Evolutionary conservation across 2,797 vertebrate genomes (phyloP), one percentile per base, ranked within the genome.

Genomic region (Lateolabrax maculatus): DNA sequence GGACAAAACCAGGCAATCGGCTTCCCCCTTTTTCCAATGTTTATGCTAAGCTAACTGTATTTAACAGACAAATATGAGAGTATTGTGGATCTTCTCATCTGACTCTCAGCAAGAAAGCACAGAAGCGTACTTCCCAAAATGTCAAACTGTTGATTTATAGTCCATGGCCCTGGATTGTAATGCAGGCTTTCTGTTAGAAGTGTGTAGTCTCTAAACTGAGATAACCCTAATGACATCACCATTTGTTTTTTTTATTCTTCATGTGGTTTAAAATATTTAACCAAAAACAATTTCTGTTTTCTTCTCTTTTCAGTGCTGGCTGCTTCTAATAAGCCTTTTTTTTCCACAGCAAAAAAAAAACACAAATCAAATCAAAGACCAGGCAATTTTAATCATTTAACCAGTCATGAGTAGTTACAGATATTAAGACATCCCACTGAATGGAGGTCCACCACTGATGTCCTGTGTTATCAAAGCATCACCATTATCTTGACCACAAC

Each of bases 381-480:
- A 60, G 67, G 84, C 49, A 79, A 82, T 83, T 92, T 93, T 93
- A 92, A 87, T 92, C 12, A 83, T 87, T 80, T 69, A 75, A 87
- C 81, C 80, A 86, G 71, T 84, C 79, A 84, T 71, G 52, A 70
- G 62, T 84, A 82, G 77, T 89, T 83, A 93, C 84, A 93, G 84
- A 94, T 86, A 93, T 84, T 79, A 80, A 86, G 84, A 94, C 86
- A 86, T 86, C 82, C 73, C 78, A 84, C 8, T 78, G 67, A 84
- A 77, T 66, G 81, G 49, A 81, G 74, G 64, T 79, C 60, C 37
- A 79, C 73, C 70, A 78, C 79, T 41, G 49, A 56, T 76, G 27
- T 57, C 61, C 70, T 57, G 39, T 55, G 21, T 76, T 62, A 44
- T 85, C 67, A 64, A 75, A 77, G 68, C 67, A 68, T 84, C 77